Evolutionary conservation across 1,140 invertebrate species (phyloP).

Genomic region (Eriosoma lanigerum): DNA sequence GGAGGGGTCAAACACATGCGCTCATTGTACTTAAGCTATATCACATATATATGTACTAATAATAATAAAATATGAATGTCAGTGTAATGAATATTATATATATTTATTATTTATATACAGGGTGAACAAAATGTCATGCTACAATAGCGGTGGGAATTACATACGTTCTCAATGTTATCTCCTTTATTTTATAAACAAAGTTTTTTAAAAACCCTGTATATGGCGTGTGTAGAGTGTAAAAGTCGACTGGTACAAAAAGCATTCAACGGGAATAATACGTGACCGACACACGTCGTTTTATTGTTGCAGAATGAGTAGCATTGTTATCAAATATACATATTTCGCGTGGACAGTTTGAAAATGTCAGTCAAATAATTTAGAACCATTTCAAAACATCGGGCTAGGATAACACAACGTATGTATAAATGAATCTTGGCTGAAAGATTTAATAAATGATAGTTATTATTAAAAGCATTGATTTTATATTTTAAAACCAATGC

Average conservation of each 20-base stretch:
- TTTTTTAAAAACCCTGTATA: no score
- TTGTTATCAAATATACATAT: not conserved
- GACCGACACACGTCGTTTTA: conserved; percentile 28
- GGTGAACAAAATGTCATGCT: no score
- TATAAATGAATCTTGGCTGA: no score
- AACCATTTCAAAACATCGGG: not conserved
- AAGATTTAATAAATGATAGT: no score
- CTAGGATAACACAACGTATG: no score
- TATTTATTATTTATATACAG: not conserved
- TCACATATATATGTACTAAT: not conserved
- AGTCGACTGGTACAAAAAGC: conserved; percentile 8
- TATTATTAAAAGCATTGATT: no score
- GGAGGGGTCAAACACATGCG: not conserved
- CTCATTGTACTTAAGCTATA: not conserved
- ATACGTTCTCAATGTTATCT: no score
- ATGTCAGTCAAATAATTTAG: not conserved
- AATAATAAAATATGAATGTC: conserved; percentile 32
- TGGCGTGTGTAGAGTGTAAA: not conserved
- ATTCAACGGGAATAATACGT: not conserved
- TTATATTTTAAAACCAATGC: no score
- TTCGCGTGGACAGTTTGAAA: not conserved
- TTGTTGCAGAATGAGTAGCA: conserved; percentile 4
- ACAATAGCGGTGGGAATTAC: no score
- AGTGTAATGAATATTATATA: conserved; percentile 7
- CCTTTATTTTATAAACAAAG: no score